Conservation (phyloP, 2,797 vertebrate genomes). For the Poeciliopsis paucimaculata region DNA sequence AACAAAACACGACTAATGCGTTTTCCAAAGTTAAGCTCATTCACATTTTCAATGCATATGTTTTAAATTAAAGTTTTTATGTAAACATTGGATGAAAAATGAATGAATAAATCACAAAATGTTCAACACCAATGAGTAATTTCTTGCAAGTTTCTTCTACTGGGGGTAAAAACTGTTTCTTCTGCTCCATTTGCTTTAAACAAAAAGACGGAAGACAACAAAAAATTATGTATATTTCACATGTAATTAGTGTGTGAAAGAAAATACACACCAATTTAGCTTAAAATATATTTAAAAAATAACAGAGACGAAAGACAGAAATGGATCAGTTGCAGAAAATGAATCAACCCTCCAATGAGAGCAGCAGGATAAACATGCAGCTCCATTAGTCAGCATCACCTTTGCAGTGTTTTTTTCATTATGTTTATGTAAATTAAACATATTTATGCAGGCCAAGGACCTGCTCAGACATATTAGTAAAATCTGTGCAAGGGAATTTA, state of each 20-base stretch:
- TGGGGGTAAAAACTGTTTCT: not conserved
- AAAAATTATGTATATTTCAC: too few relatives aligned
- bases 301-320: conserved; percentile 32
- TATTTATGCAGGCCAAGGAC: conserved; percentile 24
- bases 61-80: not conserved
- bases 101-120: not conserved
- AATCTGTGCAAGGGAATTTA: conserved; percentile 8
- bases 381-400: conserved; percentile 56
- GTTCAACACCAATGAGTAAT: not conserved
- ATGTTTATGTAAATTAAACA: conserved; percentile 18
- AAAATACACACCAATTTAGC: conserved; percentile 3
- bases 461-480: conserved; percentile 19
- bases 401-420: conserved; percentile 46
- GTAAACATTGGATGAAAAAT: not conserved
- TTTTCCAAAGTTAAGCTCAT: not conserved
- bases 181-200: not conserved
- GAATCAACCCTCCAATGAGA: conserved; percentile 35
- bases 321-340: conserved; percentile 32
- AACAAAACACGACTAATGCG: not conserved
- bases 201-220: not conserved
- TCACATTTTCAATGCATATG: not conserved
- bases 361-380: conserved; percentile 42
- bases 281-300: not conserved
- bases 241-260: not conserved
- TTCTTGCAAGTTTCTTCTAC: not conserved